Percentiles rank a stretch among this genome's conserved stretches.
These are phyloP conservation scores for Zoanthus solanderi DNA, from an alignment of 92 coral and sea anemone genomes.

Conservation along the genomic window DNA sequence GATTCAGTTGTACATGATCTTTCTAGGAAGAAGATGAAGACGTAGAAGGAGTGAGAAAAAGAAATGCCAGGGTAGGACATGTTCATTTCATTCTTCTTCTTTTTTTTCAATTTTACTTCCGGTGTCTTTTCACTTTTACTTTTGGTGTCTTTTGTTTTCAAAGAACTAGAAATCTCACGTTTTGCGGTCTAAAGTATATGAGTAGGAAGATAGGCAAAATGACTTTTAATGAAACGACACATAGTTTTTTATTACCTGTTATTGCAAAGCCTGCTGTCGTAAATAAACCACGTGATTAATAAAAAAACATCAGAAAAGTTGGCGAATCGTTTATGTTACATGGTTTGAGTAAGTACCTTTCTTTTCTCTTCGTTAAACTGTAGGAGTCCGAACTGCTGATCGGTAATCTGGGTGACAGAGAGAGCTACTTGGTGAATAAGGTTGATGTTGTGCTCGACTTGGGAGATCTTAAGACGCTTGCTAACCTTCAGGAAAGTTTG, in stretches of 20 bases:
- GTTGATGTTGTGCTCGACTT: constrained; percentile 81
- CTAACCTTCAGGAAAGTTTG: constrained; percentile 97
- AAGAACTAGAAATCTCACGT: too few relatives aligned
- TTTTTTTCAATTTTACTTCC: not conserved
- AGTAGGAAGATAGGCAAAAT: too few relatives aligned
- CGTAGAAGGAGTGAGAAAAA: constrained; percentile 82
- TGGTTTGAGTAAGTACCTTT: not conserved
- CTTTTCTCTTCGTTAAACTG: not conserved
- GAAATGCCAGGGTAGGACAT: constrained; percentile 89
- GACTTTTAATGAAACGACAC: too few relatives aligned
- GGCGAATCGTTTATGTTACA: too few relatives aligned
- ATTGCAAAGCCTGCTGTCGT: too few relatives aligned
- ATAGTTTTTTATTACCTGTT: too few relatives aligned
- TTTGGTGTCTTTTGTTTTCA: too few relatives aligned
- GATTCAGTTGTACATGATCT: not conserved
- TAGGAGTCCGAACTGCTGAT: constrained; percentile 95
- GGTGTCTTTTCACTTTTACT: too few relatives aligned
- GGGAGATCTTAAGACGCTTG: constrained; percentile 89
- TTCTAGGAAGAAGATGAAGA: constrained; percentile 90
- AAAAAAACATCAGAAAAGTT: too few relatives aligned
- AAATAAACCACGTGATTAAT: too few relatives aligned
- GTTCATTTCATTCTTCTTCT: not conserved
- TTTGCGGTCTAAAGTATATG: too few relatives aligned
- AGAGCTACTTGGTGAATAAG: constrained; percentile 73
- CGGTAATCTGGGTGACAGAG: constrained; percentile 80